phyloP scores from a whole-genome alignment of 1,140 invertebrate species.

The Drosophila jambulina region DNA sequence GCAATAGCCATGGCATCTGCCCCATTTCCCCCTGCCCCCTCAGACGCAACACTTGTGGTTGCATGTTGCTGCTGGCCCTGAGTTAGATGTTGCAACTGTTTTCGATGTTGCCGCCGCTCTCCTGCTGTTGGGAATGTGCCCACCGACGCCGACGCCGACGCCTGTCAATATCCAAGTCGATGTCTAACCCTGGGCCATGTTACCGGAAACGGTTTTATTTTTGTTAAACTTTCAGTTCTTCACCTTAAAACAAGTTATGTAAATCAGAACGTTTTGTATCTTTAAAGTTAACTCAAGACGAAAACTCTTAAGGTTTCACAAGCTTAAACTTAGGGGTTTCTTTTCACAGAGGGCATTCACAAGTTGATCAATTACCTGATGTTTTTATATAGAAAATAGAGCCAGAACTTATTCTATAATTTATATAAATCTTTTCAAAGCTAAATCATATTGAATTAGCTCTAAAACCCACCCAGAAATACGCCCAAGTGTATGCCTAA shows the following conservation, averaged over 20 bases:
- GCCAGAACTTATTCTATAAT: not conserved
- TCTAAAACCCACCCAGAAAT: not conserved
- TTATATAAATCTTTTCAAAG: not conserved
- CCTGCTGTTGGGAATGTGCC: no score
- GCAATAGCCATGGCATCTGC: not conserved
- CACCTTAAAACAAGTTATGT: not conserved
- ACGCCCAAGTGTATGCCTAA: not conserved
- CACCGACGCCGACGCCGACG: no score
- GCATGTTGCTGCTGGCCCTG: slow-evolving; percentile 30
- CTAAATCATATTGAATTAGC: not conserved
- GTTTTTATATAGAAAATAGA: not conserved
- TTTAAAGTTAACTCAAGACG: not conserved
- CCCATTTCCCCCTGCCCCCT: not conserved
- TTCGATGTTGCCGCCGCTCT: slow-evolving; percentile 19
- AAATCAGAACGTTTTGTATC: not conserved
- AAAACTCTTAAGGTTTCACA: not conserved
- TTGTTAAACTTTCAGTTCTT: not conserved
- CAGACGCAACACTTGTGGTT: slow-evolving; percentile 21
- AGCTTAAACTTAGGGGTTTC: not conserved
- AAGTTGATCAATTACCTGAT: no score
- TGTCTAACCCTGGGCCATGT: not conserved
- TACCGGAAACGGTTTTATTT: no score
- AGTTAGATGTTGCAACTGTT: slow-evolving; percentile 27
- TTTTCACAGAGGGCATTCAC: not conserved
- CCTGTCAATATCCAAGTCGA: not conserved